Evolutionary conservation across 2,797 vertebrate species (phyloP), one percentile per base, ranked within the genome.

Genomic region (Heterohyrax brucei): DNA sequence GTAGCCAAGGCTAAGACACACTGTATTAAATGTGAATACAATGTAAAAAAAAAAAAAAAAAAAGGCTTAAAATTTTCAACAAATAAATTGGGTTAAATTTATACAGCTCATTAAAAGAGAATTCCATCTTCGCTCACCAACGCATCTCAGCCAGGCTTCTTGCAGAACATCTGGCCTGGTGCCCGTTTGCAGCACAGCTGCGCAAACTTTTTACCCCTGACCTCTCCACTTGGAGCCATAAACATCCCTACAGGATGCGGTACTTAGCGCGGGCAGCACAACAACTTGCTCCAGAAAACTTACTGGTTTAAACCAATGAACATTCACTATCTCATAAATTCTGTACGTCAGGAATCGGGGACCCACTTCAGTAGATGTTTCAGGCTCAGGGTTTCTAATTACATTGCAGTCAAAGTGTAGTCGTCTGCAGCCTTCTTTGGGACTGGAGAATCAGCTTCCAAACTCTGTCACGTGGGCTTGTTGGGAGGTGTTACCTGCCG

Each of bases 11-110:
- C 78, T 8, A 39, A 89, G 53, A 79, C 66, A 19, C 21, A 44
- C 24, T 66, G 3, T 46, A 50, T 48, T 72, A 46, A 26, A 92
- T 39, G 22, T 26, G 70, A 79, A 66, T 75, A 28, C 13, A 62
- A 75, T 44, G 50, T 92, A 26, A 72, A 89, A 50, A 81, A 87
- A 83, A 53, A 18, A 24, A 66, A 26, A 72, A 89, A 50, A 66
- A 26, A 72, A 89, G 46, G 39, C 39, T 39, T 39, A 18, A 24
- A 66, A 64, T 87, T 88, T 94, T 68, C 21, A 94, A 39, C 76
- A 72, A 86, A 80, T 82, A 79, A 72, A 73, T 87, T 77, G 68
- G 13, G 19, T 97, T 87, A 75, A 53, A 81, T 14, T 6, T 84
- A 86, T 76, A 91, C 21, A 33, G 0, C 46, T 91, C 80, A 59